Evolutionary conservation across 2,797 vertebrate genomes (phyloP).

Genomic region (Triplophysa yarkandensis): DNA sequence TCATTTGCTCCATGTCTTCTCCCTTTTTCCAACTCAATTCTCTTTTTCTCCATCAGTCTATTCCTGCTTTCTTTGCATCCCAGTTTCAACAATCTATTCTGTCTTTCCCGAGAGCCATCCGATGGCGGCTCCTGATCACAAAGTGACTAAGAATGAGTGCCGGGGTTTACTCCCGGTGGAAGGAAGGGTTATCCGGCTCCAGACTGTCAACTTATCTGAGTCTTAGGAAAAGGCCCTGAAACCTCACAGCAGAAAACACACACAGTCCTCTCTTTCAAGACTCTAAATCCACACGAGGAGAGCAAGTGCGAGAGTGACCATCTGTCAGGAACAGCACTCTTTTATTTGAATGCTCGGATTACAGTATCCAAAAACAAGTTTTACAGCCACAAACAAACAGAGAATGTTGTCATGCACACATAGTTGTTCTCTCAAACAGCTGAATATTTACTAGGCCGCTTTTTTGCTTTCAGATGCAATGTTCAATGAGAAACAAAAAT

Average conservation of each 20-base stretch:
- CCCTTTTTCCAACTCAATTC: not conserved
- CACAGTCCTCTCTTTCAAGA: not conserved
- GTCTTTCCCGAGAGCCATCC: constrained; percentile 12
- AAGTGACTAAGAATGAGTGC: constrained; percentile 21
- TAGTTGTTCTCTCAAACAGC: not conserved
- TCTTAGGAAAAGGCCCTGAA: not conserved
- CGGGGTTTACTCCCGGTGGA: constrained; percentile 18
- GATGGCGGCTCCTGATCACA: constrained; percentile 30
- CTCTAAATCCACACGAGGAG: constrained; percentile 3
- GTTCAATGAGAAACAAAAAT: not conserved
- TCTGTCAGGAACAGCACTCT: not conserved
- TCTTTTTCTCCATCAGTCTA: not conserved
- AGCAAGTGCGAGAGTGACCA: not conserved
- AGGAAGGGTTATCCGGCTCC: constrained; percentile 15
- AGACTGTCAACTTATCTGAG: constrained; percentile 29
- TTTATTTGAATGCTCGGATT: constrained; percentile 35
- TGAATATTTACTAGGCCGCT: constrained; percentile 4
- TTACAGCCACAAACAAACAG: constrained; percentile 20
- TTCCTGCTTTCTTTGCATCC: not conserved
- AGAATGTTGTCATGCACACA: not conserved
- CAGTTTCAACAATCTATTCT: constrained; percentile 24
- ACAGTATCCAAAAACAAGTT: constrained; percentile 11
- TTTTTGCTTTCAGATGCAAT: not conserved
- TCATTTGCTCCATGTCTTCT: not conserved
- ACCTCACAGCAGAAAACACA: constrained; percentile 17